Evolutionary conservation across 2,888 invertebrate species (phyloP).

Genomic region (Tanytarsus gracilentus): DNA sequence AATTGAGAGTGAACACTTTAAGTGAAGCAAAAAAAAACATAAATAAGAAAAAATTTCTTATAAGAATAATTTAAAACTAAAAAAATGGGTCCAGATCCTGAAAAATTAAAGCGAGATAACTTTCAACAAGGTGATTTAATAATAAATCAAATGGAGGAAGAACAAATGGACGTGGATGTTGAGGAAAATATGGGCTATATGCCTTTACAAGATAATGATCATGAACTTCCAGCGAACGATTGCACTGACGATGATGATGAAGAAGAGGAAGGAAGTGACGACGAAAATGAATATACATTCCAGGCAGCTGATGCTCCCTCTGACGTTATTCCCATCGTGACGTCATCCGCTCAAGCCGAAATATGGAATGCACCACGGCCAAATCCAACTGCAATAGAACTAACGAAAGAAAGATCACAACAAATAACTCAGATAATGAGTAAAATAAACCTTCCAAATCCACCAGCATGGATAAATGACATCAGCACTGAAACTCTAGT

Average conservation of each 20-base stretch:
- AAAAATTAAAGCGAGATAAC: no score
- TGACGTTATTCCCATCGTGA: not conserved
- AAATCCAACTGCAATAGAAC: conserved; percentile 1
- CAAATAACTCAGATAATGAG: conserved; percentile 13
- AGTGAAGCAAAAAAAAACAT: conserved; percentile 7
- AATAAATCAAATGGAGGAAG: no score
- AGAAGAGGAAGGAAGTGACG: conserved; percentile 6
- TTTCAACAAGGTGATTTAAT: no score
- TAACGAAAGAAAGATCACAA: not conserved
- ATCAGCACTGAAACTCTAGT: not conserved
- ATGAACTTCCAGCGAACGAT: conserved; percentile 9
- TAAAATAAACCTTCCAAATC: conserved; percentile 7
- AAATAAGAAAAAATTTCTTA: no score
- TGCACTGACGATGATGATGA: not conserved
- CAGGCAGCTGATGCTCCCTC: not conserved
- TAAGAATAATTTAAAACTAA: no score
- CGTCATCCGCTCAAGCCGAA: not conserved
- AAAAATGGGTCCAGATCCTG: no score
- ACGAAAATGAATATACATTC: not conserved
- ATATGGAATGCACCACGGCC: not conserved
- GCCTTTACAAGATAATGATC: not conserved
- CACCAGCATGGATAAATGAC: conserved; percentile 5
- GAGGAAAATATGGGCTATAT: conserved; percentile 10
- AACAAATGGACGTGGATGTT: not conserved
- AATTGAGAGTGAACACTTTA: no score